Evolutionary conservation across 1,140 invertebrate species (phyloP), one percentile per base, ranked within the genome.

Genomic region (Theocolax elegans): DNA sequence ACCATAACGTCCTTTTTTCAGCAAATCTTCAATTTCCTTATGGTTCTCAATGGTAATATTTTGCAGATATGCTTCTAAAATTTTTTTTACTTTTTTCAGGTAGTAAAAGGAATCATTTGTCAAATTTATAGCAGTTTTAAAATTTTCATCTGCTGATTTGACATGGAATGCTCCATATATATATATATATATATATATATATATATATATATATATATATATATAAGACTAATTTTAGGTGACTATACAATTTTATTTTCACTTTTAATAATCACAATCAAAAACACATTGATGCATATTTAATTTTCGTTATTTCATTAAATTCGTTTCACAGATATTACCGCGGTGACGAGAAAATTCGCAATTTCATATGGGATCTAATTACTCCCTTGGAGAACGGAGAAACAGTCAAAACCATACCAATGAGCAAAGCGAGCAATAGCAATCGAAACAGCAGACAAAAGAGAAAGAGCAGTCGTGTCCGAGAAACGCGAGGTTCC

Each of bases 261-360:
- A n/a, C n/a, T n/a, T n/a, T n/a, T n/a, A n/a, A n/a, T n/a, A n/a
- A n/a, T n/a, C n/a, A n/a, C n/a, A n/a, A n/a, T n/a, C n/a, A n/a
- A n/a, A n/a, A n/a, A n/a, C n/a, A n/a, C n/a, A n/a, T n/a, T n/a
- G n/a, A n/a, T n/a, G n/a, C n/a, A n/a, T n/a, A n/a, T n/a, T n/a
- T n/a, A n/a, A n/a, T n/a, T n/a, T n/a, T n/a, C n/a, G n/a, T n/a
- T n/a, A n/a, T n/a, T n/a, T n/a, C n/a, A n/a, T 17, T 6, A 31
- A 17, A 56, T 19, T 6, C n/a, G 35, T 29, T 53, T 25, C 25
- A 56, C 0, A 31, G 97, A 74, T 95, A 97, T 82, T 99, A 98
- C 85, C 92, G 95, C 78, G 98, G 98, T 0, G 98, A 99, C 85
- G 97, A 99, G 80, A 98, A 98, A 85, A 98, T 99, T 67, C 93